phyloP scores from a whole-genome alignment of 2,113 vertebrate genomes.

The Sylvilagus bachmani region DNA sequence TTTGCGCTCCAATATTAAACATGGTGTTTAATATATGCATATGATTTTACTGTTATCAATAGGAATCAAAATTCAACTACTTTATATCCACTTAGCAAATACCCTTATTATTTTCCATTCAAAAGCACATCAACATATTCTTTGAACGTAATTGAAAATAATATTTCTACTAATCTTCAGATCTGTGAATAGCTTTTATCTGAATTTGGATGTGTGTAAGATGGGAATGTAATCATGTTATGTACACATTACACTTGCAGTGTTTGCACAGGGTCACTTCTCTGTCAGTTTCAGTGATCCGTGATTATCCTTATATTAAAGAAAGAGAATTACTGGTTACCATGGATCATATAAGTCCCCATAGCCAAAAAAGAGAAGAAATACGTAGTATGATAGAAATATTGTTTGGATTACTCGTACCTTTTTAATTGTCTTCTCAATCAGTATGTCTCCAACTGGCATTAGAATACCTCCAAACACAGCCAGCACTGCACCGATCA shows the following conservation, averaged over 20 bases:
- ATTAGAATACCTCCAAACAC: constrained; percentile 94
- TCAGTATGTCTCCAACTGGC: constrained; percentile 91
- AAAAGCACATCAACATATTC: constrained; percentile 1
- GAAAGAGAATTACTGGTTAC: not conserved
- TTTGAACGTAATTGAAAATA: not conserved
- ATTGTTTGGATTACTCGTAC: constrained; percentile 83
- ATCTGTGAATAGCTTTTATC: not conserved
- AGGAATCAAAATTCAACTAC: not conserved
- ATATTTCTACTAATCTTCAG: not conserved
- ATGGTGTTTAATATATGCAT: not conserved
- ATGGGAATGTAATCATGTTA: not conserved
- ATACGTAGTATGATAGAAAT: not conserved
- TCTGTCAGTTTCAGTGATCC: not conserved
- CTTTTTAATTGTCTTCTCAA: constrained; percentile 91
- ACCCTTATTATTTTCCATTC: not conserved
- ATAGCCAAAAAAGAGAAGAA: not conserved
- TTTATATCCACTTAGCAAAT: not conserved
- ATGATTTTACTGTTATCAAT: not conserved
- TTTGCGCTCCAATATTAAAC: not conserved
- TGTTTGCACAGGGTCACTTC: not conserved
- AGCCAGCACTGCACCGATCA: constrained; percentile 90
- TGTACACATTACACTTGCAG: not conserved
- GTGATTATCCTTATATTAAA: not conserved
- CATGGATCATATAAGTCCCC: not conserved
- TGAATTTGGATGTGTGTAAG: not conserved